Evolutionary conservation across 2,113 vertebrate genomes (phyloP).

Genomic region (Macquaria australasica): DNA sequence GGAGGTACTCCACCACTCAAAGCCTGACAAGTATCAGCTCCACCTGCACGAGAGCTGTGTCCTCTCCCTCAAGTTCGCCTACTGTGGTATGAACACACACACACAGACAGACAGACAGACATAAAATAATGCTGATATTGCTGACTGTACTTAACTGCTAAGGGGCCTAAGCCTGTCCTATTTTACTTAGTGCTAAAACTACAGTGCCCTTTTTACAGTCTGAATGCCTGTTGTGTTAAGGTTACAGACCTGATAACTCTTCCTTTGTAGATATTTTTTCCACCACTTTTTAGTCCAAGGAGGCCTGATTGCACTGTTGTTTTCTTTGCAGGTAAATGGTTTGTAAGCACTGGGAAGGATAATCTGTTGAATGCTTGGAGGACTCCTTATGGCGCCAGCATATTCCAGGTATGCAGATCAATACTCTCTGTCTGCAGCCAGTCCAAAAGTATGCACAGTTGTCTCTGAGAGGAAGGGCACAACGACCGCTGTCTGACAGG

Average conservation of each 20-base stretch:
- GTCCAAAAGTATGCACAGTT: conserved; percentile 63
- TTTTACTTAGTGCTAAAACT: conserved; percentile 6
- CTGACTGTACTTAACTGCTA: background rate
- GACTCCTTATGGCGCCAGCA: conserved; percentile 98
- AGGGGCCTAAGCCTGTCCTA: background rate
- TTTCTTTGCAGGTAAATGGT: conserved; percentile 91
- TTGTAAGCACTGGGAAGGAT: conserved; percentile 98
- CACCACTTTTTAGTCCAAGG: background rate
- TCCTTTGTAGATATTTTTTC: conserved; percentile 16
- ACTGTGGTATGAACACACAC: conserved; percentile 88
- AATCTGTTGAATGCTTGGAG: conserved; percentile 99
- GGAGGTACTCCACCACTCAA: conserved; percentile 95
- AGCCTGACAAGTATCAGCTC: conserved; percentile 97
- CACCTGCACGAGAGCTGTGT: conserved; percentile 98
- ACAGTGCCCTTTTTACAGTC: background rate
- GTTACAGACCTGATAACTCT: background rate
- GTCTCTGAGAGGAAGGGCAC: conserved; percentile 75
- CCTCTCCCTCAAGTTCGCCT: conserved; percentile 97
- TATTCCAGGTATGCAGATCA: conserved; percentile 94
- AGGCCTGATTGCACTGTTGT: conserved; percentile 32
- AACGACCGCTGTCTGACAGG: conserved; percentile 78
- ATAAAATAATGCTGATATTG: background rate
- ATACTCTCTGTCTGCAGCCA: conserved; percentile 76
- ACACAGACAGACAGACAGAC: too few relatives aligned
- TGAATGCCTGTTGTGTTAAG: conserved; percentile 17